phyloP scores from a whole-genome alignment of 2,113 vertebrate species.

The Sclerurus mexicanus region DNA sequence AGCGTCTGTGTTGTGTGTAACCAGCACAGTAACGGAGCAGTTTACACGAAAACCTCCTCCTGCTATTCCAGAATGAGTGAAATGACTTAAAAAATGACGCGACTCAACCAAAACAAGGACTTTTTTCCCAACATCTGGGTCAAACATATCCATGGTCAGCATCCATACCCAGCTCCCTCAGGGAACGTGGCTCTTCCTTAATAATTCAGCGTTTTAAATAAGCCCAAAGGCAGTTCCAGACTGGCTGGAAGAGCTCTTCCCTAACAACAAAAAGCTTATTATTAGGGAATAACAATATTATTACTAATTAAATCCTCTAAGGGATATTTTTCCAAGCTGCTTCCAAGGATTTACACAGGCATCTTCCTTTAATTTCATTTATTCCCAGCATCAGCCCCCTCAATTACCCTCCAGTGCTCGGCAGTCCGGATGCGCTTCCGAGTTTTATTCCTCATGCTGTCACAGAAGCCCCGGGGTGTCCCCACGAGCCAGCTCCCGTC shows the following conservation, averaged over 20 bases:
- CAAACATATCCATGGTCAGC: background rate
- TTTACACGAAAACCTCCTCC: background rate
- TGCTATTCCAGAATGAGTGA: background rate
- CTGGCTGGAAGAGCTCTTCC: background rate
- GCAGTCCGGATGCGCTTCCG: background rate
- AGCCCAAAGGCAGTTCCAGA: background rate
- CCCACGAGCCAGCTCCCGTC: background rate
- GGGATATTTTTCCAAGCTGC: background rate
- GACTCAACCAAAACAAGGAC: background rate
- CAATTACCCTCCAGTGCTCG: background rate
- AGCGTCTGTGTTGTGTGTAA: background rate
- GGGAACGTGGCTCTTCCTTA: background rate
- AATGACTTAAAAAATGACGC: background rate
- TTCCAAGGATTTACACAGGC: background rate
- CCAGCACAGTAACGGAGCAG: background rate
- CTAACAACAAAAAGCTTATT: background rate
- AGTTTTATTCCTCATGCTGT: fast-evolving
- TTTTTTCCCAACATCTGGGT: background rate
- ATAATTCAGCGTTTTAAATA: background rate
- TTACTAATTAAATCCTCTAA: background rate
- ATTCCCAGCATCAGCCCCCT: background rate
- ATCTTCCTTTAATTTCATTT: background rate
- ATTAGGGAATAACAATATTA: background rate
- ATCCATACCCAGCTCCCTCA: background rate
- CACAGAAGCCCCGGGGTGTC: fast-evolving